These are phyloP conservation scores for Sphaerophoria taeniata DNA, from an alignment of 2,888 invertebrate genomes.

Conservation along the genomic window DNA sequence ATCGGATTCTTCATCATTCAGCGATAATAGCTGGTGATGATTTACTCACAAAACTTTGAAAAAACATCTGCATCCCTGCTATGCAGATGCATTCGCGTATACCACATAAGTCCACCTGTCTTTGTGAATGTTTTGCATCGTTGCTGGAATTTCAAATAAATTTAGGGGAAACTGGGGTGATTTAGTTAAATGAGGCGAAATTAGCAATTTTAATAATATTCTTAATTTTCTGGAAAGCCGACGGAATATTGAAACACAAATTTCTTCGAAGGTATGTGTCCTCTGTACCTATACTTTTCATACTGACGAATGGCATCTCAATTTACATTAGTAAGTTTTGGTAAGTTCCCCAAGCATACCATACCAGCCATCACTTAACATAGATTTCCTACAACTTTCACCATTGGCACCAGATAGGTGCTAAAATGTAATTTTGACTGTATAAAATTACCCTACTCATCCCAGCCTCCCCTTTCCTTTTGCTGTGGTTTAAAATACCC, in stretches of 20 bases:
- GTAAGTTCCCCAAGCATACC: no score
- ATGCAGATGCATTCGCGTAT: slow-evolving; percentile 10
- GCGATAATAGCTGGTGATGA: slow-evolving; percentile 46
- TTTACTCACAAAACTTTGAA: slow-evolving; percentile 51
- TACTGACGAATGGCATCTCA: no score
- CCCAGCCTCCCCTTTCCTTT: neutral
- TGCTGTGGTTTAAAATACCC: slow-evolving; percentile 29
- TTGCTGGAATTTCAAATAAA: slow-evolving; percentile 19
- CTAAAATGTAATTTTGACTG: no score
- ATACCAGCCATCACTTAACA: no score
- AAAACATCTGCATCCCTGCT: slow-evolving; percentile 22
- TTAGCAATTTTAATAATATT: neutral
- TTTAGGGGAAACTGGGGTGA: neutral
- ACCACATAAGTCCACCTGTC: slow-evolving; percentile 49
- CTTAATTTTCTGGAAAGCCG: no score
- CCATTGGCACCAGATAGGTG: no score
- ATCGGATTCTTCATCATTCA: slow-evolving; percentile 49
- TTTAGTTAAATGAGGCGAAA: neutral
- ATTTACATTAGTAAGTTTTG: no score
- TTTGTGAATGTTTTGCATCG: slow-evolving; percentile 44
- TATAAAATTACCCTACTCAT: no score
- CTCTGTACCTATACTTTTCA: no score
- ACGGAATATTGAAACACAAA: no score
- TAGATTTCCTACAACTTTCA: no score
- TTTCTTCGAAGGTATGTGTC: no score